Evolutionary conservation across 2,888 invertebrate genomes (phyloP), one percentile per base, ranked within the genome.

Genomic region (Yponomeuta cagnagella): DNA sequence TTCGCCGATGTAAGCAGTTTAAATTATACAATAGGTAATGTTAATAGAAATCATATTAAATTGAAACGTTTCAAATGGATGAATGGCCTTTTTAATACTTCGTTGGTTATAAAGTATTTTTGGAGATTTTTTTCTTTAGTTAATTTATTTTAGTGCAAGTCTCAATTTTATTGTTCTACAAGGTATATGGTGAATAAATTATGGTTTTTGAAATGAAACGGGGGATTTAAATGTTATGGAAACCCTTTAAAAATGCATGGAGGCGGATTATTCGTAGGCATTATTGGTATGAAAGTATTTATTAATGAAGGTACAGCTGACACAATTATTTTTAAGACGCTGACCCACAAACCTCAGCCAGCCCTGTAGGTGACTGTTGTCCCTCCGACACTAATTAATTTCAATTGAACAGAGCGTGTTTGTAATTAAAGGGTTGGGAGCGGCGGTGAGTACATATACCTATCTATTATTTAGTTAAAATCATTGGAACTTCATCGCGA

Each of bases 31-130:
- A 87, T 89, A 90, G 90, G 84, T 85, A 88, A 87, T 90, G 85
- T 91, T 90, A 82, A 87, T 90, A 91, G 82, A 85, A 85, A 86
- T 88, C 87, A 84, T 85, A 92, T 92, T 91, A 92, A 92, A 91
- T 90, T 90, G 82, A 88, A 82, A 89, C 85, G 89, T 89, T 90
- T 83, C 86, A 90, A 90, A 90, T 86, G 86, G 86, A 88, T 10
- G 77, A 77, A 78, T 80, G 78, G 83, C 74, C 83, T 90, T 90
- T 37, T 92, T 87, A 89, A 87, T 90, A 82, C 83, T 82, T 84
- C 74, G 23, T 70, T 10, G n/a, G 63, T 65, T 80, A 81, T 82
- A 10, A 70, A 69, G 70, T 71, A 63, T 72, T 63, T 71, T 77
- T 78, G 73, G 75, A 76, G 73, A 77, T 80, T 82, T 80, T 75